phyloP scores from a whole-genome alignment of 2,797 vertebrate species.

The Anolis apletophallus region DNA sequence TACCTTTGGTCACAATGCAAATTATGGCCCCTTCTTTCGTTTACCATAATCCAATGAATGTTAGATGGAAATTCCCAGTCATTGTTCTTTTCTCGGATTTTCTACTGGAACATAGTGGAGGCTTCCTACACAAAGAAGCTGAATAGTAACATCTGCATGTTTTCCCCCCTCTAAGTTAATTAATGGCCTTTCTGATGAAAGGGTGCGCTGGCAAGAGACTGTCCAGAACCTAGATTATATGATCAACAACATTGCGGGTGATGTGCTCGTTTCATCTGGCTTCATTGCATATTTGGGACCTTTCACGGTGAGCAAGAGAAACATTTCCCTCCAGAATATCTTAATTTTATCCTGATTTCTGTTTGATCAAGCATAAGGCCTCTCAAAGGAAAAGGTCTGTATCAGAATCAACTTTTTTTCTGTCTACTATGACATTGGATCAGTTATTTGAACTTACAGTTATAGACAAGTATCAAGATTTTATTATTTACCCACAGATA shows the following conservation, averaged over 20 bases:
- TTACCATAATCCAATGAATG: neutral
- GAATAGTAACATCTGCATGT: neutral
- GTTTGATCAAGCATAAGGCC: neutral
- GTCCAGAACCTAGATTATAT: conserved; percentile 86
- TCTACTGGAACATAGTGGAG: neutral
- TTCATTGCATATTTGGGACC: conserved; percentile 92
- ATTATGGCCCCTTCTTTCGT: neutral
- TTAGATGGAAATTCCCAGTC: neutral
- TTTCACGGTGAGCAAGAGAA: conserved; percentile 86
- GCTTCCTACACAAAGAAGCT: neutral
- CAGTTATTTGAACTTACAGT: neutral
- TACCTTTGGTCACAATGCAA: too few relatives aligned
- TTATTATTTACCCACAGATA: neutral
- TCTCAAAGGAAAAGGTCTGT: neutral
- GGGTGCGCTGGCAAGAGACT: conserved; percentile 89
- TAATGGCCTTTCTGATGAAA: conserved; percentile 89
- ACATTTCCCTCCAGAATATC: fast-evolving
- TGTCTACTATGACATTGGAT: neutral
- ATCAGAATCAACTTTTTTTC: neutral
- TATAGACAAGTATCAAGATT: neutral
- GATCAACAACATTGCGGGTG: conserved; percentile 86
- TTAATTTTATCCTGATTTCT: neutral
- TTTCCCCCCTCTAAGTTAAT: conserved; percentile 81
- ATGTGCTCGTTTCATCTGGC: conserved; percentile 88
- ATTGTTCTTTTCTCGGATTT: neutral